phyloP scores from a whole-genome alignment of 2,888 invertebrate genomes.

The Caenorhabditis afra region DNA sequence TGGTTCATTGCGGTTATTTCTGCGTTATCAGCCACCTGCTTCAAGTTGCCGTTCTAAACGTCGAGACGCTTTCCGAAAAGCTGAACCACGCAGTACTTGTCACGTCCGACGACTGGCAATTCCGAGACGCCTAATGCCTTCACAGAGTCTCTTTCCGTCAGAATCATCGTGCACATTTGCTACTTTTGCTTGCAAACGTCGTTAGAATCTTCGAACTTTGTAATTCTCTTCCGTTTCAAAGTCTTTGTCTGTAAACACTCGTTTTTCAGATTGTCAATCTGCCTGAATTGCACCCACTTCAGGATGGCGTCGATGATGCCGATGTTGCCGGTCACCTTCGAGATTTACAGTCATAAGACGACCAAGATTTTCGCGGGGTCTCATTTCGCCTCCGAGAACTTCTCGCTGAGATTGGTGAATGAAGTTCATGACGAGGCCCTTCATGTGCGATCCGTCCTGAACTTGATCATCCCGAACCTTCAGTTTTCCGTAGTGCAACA shows the following conservation, averaged over 20 bases:
- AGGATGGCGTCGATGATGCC: constrained; percentile 95
- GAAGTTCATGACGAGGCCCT: too few species aligned
- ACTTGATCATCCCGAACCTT: too few species aligned
- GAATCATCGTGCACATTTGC: constrained; percentile 92
- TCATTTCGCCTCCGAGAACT: too few species aligned
- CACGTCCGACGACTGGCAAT: constrained; percentile 87
- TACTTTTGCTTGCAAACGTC: constrained; percentile 93
- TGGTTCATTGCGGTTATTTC: constrained; percentile 97
- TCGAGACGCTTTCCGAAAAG: constrained; percentile 95
- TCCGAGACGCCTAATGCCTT: constrained; percentile 95
- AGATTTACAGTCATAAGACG: too few species aligned
- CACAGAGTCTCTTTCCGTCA: constrained; percentile 99
- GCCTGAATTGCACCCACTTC: constrained; percentile 96
- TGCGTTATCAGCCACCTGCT: constrained; percentile 92
- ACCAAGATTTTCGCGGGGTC: too few species aligned
- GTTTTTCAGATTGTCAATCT: constrained; percentile 86
- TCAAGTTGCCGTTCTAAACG: constrained; percentile 96
- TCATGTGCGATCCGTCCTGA: too few species aligned
- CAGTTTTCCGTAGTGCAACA: too few species aligned
- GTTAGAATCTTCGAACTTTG: constrained; percentile 96
- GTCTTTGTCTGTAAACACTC: constrained; percentile 90
- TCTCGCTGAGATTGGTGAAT: constrained; percentile 88
- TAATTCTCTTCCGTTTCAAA: constrained; percentile 88
- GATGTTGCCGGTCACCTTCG: constrained; percentile 85
- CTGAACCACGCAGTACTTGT: constrained; percentile 91